Percentiles rank a stretch among this genome's conserved stretches.
Evolutionary conservation across 2,797 vertebrate genomes (phyloP).

Genomic region (Lutjanus campechanus): DNA sequence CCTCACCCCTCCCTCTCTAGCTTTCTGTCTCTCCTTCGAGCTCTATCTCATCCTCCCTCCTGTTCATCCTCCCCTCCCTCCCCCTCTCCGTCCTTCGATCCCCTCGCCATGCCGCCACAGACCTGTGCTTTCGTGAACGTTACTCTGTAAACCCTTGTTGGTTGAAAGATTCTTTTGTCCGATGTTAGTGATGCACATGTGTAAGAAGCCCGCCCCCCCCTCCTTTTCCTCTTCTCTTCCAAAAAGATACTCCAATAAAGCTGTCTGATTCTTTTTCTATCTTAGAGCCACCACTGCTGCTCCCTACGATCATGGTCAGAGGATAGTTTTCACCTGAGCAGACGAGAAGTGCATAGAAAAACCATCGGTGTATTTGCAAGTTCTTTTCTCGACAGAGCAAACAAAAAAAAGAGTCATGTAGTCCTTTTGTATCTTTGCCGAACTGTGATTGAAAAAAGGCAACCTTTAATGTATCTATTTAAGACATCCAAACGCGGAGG

Average conservation of each 20-base stretch:
- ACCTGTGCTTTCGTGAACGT: slow-evolving; percentile 96
- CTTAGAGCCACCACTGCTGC: slow-evolving; percentile 77
- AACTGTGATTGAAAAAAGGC: slow-evolving; percentile 92
- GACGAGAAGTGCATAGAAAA: slow-evolving; percentile 87
- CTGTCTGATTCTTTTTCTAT: slow-evolving; percentile 86
- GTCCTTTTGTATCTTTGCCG: slow-evolving; percentile 97
- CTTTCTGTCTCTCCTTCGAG: slow-evolving; percentile 66
- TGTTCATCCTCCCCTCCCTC: slow-evolving; percentile 33
- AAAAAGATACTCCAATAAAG: slow-evolving; percentile 73
- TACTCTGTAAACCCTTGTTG: slow-evolving; percentile 93
- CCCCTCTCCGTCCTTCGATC: slow-evolving; percentile 11
- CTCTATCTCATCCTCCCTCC: slow-evolving; percentile 58
- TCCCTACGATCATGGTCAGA: slow-evolving; percentile 70
- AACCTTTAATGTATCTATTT: slow-evolving; percentile 91
- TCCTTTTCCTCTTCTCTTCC: slow-evolving; percentile 26
- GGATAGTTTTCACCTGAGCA: slow-evolving; percentile 84
- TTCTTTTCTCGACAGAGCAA: slow-evolving; percentile 91
- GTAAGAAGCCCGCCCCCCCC: slow-evolving; percentile 82
- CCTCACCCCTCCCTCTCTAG: slow-evolving; percentile 56
- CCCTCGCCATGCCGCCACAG: slow-evolving; percentile 83
- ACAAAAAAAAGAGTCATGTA: slow-evolving; percentile 83
- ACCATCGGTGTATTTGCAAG: slow-evolving; percentile 94
- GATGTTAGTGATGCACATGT: slow-evolving; percentile 96
- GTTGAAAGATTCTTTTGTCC: slow-evolving; percentile 93
- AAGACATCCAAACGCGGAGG: slow-evolving; percentile 84